Evolutionary conservation across 2,888 invertebrate genomes (phyloP).

Genomic region (Rotaria sp.): DNA sequence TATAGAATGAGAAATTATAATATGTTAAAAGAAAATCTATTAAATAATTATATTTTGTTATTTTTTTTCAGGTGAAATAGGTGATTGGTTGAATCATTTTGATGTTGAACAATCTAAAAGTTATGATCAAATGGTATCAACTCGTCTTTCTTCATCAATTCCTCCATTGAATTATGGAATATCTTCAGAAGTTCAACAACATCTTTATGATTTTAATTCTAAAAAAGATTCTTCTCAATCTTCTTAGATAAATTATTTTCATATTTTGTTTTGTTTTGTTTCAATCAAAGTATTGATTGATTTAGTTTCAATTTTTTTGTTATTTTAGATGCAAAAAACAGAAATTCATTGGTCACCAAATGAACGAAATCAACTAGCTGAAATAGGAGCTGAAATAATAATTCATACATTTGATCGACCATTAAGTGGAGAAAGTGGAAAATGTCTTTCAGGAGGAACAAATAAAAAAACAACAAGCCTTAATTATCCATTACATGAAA

Average conservation of each 20-base stretch:
- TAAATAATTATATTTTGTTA: not conserved
- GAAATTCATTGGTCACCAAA: conserved; percentile 12
- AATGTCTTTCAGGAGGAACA: conserved; percentile 10
- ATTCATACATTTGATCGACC: conserved; percentile 27
- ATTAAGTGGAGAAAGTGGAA: conserved; percentile 12
- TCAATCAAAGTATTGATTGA: not conserved
- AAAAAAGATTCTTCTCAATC: not conserved
- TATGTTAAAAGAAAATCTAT: not conserved
- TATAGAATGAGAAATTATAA: no score
- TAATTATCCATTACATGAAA: conserved; percentile 26
- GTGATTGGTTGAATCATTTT: conserved; percentile 75
- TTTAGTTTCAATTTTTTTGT: not conserved
- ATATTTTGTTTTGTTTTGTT: not conserved
- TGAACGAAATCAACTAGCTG: not conserved
- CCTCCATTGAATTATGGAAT: conserved; percentile 38
- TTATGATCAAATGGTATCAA: conserved; percentile 61
- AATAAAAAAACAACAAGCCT: conserved; percentile 25
- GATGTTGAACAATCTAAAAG: conserved; percentile 64
- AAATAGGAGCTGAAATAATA: conserved; percentile 24
- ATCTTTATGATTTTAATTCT: conserved; percentile 11
- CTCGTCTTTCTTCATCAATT: conserved; percentile 40
- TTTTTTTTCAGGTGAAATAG: conserved; percentile 63
- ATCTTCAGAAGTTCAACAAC: conserved; percentile 15
- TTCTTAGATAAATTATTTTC: not conserved
- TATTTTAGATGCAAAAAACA: not conserved